These are phyloP conservation scores for Catostylus mosaicus DNA, from an alignment of 30 jellyfish, hydroid and myxozoan species.

Conservation along the genomic window DNA sequence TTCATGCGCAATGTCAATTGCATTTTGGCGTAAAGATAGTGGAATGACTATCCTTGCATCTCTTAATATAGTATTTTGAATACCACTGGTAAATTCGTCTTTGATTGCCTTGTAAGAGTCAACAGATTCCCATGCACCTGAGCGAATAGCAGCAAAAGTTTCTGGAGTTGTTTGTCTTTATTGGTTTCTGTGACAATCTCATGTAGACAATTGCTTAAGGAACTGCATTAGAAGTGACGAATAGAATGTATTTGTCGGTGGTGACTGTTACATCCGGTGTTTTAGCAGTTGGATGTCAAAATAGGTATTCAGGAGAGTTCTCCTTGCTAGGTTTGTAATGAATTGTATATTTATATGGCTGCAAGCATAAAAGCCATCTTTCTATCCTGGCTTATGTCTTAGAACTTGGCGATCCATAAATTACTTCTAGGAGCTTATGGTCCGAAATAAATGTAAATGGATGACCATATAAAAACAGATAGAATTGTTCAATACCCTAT, in stretches of 20 bases:
- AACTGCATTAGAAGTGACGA: constrained; percentile 2
- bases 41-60: constrained; percentile 47
- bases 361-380: constrained; percentile 32
- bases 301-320: constrained; percentile 46
- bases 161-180: background rate
- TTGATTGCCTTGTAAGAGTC: constrained; percentile 6
- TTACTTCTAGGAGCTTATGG: constrained; percentile 46
- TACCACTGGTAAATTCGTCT: constrained; percentile 9
- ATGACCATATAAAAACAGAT: constrained; percentile 24
- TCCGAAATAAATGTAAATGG: constrained; percentile 52
- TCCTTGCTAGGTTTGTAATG: constrained; percentile 30
- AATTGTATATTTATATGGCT: constrained; percentile 24
- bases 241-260: background rate
- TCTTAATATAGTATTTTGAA: constrained; percentile 8
- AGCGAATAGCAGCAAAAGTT: constrained; percentile 1
- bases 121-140: constrained; percentile 2
- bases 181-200: background rate
- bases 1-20: constrained; percentile 34
- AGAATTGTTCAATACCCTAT: constrained; percentile 39
- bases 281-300: too few relatives aligned
- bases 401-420: constrained; percentile 5
- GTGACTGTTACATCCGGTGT: too few relatives aligned
- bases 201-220: background rate
- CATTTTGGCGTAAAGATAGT: too few relatives aligned
- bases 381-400: constrained; percentile 56